Percentiles rank a stretch among this genome's conserved stretches.
phyloP scores from a whole-genome alignment of 2,888 invertebrate genomes.

The Exephanes ischioxanthus region DNA sequence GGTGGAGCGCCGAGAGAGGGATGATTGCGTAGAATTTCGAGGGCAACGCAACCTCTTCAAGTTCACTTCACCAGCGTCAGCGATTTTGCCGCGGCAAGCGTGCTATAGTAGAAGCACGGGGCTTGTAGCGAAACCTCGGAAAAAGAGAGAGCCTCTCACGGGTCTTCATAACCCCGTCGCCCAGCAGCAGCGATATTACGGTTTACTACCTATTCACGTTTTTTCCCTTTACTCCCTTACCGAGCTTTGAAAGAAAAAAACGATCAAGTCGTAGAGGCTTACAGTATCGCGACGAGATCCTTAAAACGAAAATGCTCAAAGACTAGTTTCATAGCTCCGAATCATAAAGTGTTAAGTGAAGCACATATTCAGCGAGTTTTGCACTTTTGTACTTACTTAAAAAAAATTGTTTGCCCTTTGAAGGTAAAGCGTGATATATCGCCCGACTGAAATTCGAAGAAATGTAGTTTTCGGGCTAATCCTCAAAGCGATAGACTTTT shows the following conservation, averaged over 20 bases:
- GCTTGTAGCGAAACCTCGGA: slow-evolving; percentile 3
- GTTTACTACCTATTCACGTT: slow-evolving; percentile 51
- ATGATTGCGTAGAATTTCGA: slow-evolving; percentile 70
- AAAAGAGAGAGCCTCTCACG: neutral
- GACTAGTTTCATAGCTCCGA: slow-evolving; percentile 8
- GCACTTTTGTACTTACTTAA: neutral
- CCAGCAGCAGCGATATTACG: slow-evolving; percentile 21
- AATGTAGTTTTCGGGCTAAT: neutral
- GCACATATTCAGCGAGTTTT: neutral
- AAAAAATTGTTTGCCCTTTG: neutral
- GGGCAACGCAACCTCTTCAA: slow-evolving; percentile 70
- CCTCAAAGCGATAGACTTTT: neutral
- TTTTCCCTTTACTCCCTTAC: slow-evolving; percentile 17
- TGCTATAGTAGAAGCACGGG: slow-evolving; percentile 32
- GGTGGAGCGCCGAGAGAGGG: slow-evolving; percentile 49
- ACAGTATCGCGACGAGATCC: neutral
- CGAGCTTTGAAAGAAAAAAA: slow-evolving; percentile 18
- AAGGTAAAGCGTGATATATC: neutral
- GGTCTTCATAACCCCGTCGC: slow-evolving; percentile 7
- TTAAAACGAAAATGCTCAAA: slow-evolving; percentile 4
- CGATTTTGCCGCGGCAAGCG: slow-evolving; percentile 55
- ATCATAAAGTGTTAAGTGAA: neutral
- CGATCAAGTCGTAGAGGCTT: neutral
- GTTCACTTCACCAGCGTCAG: slow-evolving; percentile 64
- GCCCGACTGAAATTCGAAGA: neutral